Evolutionary conservation across 2,113 vertebrate species (phyloP).

Genomic region (Benitochromis conjunctus): DNA sequence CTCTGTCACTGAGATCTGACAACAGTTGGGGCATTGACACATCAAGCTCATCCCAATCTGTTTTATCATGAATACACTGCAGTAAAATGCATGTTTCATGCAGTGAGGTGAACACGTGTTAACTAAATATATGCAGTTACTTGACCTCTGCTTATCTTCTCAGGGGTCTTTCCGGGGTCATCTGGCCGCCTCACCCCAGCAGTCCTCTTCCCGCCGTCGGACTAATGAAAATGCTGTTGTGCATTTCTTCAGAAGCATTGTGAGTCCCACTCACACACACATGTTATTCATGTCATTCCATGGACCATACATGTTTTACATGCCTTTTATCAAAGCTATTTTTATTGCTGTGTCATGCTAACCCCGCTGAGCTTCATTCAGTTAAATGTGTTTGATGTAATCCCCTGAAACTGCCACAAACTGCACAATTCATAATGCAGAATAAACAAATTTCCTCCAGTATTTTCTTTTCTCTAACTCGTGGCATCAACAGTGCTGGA

Average conservation of each 20-base stretch:
- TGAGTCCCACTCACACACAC: constrained; percentile 64
- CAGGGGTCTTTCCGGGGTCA: constrained; percentile 78
- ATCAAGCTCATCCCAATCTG: not conserved
- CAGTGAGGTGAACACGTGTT: not conserved
- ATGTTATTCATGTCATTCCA: not conserved
- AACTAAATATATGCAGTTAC: not conserved
- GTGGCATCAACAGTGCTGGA: not conserved
- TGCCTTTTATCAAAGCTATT: not conserved
- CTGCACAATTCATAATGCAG: not conserved
- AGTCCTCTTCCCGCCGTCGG: constrained; percentile 80
- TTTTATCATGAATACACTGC: not conserved
- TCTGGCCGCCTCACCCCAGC: constrained; percentile 81
- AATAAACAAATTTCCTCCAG: not conserved
- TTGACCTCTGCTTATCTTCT: not conserved
- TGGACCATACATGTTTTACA: not conserved
- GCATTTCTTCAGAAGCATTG: constrained; percentile 98
- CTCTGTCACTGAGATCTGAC: not conserved
- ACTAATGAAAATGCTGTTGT: constrained; percentile 90
- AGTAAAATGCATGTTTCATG: not conserved
- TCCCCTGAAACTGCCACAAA: not conserved
- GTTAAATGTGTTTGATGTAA: not conserved
- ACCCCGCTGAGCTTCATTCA: fast-evolving
- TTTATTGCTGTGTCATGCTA: not conserved
- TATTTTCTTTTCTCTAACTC: not conserved
- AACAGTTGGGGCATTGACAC: not conserved